phyloP scores from a whole-genome alignment of 2,888 invertebrate genomes.

The Spisula subtruncata region DNA sequence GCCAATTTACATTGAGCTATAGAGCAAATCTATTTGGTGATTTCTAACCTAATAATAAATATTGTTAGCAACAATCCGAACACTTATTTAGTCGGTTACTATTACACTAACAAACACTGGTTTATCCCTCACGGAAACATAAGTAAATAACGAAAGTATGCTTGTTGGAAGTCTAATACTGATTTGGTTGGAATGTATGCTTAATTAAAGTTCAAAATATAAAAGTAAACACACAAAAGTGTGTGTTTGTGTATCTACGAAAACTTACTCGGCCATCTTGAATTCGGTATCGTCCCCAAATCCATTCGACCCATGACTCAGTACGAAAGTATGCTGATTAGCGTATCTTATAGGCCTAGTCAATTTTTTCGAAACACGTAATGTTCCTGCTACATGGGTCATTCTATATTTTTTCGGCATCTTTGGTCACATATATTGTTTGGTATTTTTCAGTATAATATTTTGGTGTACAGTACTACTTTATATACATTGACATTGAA shows the following conservation, averaged over 20 bases:
- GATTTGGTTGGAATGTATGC: background rate
- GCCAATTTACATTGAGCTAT: too few relatives aligned
- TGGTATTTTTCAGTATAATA: too few relatives aligned
- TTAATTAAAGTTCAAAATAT: background rate
- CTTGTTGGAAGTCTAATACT: background rate
- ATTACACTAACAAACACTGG: background rate
- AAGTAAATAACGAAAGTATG: background rate
- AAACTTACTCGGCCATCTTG: conserved; percentile 26
- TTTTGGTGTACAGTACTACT: too few relatives aligned
- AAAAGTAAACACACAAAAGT: background rate
- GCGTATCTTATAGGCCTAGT: too few relatives aligned
- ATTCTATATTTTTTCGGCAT: too few relatives aligned
- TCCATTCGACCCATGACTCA: background rate
- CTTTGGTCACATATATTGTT: too few relatives aligned
- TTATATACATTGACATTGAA: too few relatives aligned
- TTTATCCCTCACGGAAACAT: background rate
- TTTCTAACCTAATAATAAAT: too few relatives aligned
- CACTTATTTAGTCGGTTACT: background rate
- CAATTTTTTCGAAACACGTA: too few relatives aligned
- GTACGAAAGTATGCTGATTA: background rate
- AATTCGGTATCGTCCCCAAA: background rate
- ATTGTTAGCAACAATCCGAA: background rate
- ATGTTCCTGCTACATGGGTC: too few relatives aligned
- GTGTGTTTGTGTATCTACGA: background rate
- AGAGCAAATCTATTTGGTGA: too few relatives aligned